A percentile compares a stretch with the other conserved stretches of the same genome.
Evolutionary conservation across 2,888 invertebrate genomes (phyloP).

Genomic region (Stenichneumon culpator): DNA sequence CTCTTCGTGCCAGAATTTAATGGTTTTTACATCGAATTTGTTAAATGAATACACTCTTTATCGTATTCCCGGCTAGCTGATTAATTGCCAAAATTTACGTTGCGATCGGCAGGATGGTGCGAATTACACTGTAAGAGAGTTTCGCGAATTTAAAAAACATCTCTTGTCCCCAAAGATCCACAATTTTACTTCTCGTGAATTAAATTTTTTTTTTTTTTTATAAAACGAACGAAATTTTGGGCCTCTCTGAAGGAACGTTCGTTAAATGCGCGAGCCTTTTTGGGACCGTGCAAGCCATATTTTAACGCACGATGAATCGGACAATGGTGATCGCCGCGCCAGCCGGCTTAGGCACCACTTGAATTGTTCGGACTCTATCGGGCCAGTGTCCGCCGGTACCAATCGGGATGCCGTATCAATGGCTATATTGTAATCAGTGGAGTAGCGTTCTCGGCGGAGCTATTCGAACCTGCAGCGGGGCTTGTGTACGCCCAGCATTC

Average conservation of each 20-base stretch:
- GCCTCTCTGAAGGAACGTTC: too few species aligned
- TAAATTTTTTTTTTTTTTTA: too few species aligned
- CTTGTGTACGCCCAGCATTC: not conserved
- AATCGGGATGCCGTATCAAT: conserved; percentile 76
- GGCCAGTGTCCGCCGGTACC: conserved; percentile 45
- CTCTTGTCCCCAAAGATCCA: too few species aligned
- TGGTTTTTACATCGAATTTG: not conserved
- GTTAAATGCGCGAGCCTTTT: too few species aligned
- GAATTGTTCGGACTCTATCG: not conserved
- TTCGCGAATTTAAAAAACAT: too few species aligned
- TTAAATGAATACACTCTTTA: not conserved
- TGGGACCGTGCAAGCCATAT: not conserved
- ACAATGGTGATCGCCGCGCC: not conserved
- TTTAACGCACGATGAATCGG: not conserved
- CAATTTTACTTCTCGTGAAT: too few species aligned
- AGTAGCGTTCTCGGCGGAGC: conserved; percentile 75
- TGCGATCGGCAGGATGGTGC: too few species aligned
- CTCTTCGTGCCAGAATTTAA: not conserved
- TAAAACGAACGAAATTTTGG: too few species aligned
- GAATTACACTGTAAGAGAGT: too few species aligned
- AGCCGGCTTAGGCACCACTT: not conserved
- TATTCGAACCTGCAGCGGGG: conserved; percentile 68
- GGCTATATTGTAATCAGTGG: conserved; percentile 79
- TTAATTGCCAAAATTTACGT: too few species aligned
- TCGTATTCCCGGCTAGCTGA: too few species aligned